Percentiles rank a stretch among this genome's conserved stretches.
These are phyloP conservation scores for Dufourea novaeangliae DNA, from an alignment of 1,140 invertebrate species.

Conservation along the genomic window DNA sequence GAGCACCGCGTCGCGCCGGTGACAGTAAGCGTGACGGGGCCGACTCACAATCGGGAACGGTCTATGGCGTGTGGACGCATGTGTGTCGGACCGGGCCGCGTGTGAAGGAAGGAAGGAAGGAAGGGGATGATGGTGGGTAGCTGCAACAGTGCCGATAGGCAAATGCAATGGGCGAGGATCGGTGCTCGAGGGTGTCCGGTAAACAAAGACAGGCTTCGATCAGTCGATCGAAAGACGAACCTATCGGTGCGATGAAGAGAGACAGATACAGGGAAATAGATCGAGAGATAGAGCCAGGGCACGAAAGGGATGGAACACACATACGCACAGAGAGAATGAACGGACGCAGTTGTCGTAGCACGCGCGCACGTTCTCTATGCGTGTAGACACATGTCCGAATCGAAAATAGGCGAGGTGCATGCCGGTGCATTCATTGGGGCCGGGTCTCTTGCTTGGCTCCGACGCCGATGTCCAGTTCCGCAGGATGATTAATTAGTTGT, in stretches of 20 bases:
- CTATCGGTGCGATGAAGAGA: not conserved
- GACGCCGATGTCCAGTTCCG: slow-evolving; percentile 66
- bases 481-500: slow-evolving; percentile 82
- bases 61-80: not conserved
- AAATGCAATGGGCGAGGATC: slow-evolving; percentile 65
- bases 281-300: slow-evolving; percentile 20
- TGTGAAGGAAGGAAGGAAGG: not conserved
- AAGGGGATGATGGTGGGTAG: no score
- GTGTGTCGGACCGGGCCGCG: not conserved
- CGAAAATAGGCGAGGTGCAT: slow-evolving; percentile 70
- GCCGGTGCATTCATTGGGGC: slow-evolving; percentile 76
- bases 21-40: slow-evolving; percentile 54
- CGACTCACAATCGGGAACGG: slow-evolving; percentile 44
- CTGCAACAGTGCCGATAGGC: slow-evolving; percentile 69
- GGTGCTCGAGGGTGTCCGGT: slow-evolving; percentile 36
- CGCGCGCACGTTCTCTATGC: not conserved
- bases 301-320: not conserved
- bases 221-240: slow-evolving; percentile 23
- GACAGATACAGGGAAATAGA: not conserved
- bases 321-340: slow-evolving; percentile 22
- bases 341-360: slow-evolving; percentile 33
- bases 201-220: slow-evolving; percentile 29
- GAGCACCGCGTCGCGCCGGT: slow-evolving; percentile 31
- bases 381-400: slow-evolving; percentile 56
- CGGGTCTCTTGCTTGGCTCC: not conserved